Evolutionary conservation across 2,888 invertebrate genomes (phyloP).

Genomic region (Phragmatobia fuliginosa): DNA sequence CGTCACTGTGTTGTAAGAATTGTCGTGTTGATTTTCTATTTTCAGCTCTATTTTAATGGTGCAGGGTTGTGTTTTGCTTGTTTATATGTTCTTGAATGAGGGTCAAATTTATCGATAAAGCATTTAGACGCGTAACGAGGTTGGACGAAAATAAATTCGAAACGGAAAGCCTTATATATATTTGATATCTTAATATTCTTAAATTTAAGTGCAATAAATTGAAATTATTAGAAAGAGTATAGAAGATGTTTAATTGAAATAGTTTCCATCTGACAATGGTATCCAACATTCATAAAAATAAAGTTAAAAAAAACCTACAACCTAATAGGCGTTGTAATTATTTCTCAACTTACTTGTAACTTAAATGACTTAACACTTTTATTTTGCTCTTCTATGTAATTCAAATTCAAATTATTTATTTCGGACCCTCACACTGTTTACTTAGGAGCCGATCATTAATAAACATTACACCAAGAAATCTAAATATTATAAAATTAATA

Average conservation of each 20-base stretch:
- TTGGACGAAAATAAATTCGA: conserved; percentile 45
- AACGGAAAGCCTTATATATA: conserved; percentile 12
- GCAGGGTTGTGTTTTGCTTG: conserved; percentile 13
- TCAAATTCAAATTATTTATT: no score
- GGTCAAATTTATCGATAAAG: conserved; percentile 38
- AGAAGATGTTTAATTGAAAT: neutral
- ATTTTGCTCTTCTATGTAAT: no score
- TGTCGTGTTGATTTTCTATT: neutral
- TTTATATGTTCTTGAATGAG: conserved; percentile 14
- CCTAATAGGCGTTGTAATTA: neutral
- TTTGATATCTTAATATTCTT: conserved; percentile 2
- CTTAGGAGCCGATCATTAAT: neutral
- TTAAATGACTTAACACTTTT: no score
- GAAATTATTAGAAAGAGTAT: neutral
- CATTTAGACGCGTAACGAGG: conserved; percentile 36
- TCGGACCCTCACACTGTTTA: neutral
- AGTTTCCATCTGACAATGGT: no score
- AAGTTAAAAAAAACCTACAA: neutral
- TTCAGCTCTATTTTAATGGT: neutral
- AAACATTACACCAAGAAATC: neutral
- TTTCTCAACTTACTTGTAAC: neutral
- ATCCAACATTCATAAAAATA: neutral
- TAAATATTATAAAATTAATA: neutral
- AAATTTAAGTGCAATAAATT: neutral
- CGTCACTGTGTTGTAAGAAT: conserved; percentile 28